phyloP scores from a whole-genome alignment of 2,113 vertebrate genomes.

The Telmatochromis bifrenatus region DNA sequence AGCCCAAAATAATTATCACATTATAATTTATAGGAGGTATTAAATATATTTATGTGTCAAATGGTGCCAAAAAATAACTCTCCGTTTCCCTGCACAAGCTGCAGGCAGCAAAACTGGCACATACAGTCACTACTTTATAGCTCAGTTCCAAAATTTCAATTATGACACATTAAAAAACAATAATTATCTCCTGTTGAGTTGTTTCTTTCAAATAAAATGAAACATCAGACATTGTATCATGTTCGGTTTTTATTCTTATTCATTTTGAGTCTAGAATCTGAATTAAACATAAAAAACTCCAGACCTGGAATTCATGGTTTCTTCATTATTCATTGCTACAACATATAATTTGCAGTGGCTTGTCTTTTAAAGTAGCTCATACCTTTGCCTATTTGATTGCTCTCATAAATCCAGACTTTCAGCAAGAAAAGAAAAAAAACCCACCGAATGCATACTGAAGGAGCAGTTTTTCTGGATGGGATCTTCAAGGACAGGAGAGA shows the following conservation, averaged over 20 bases:
- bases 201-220: background rate
- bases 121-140: background rate
- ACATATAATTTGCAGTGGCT: background rate
- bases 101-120: background rate
- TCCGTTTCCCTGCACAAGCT: background rate
- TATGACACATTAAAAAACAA: background rate
- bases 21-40: conserved; percentile 11
- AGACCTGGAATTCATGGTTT: background rate
- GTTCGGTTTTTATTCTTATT: background rate
- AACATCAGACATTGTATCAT: background rate
- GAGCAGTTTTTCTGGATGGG: background rate
- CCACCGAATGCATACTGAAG: background rate
- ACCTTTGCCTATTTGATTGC: background rate
- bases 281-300: background rate
- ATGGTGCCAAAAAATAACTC: background rate
- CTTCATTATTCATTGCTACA: background rate
- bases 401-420: conserved; percentile 1
- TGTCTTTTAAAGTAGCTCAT: background rate
- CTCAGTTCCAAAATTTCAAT: background rate
- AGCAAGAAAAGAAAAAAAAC: background rate
- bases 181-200: background rate
- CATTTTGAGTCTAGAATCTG: background rate
- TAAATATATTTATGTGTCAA: conserved; percentile 14
- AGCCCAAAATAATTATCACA: conserved; percentile 8
- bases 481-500: background rate